A percentile compares a stretch with the other conserved stretches of the same genome.
phyloP scores from a whole-genome alignment of 1,140 invertebrate genomes.

The Pseudoatta argentina region DNA sequence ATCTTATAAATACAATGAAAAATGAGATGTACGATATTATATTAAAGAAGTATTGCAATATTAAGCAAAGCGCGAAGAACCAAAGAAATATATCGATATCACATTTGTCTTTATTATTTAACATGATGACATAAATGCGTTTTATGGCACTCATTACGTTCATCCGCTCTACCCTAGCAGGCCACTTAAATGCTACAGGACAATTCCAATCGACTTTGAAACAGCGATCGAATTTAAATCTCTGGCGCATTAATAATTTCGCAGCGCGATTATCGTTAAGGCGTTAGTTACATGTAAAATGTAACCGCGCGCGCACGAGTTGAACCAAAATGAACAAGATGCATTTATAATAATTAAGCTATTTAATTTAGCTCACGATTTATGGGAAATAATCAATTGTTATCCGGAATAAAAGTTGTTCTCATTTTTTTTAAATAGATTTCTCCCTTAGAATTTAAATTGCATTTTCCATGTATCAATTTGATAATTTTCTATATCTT shows the following conservation, averaged over 20 bases:
- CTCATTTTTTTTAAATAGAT: not conserved
- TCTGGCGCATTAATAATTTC: slow-evolving; percentile 47
- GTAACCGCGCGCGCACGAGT: not conserved
- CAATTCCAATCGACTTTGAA: slow-evolving; percentile 52
- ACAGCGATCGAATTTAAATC: slow-evolving; percentile 41
- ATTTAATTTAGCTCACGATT: not conserved
- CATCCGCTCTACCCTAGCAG: slow-evolving; percentile 41
- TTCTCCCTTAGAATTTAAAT: not conserved
- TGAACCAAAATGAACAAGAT: not conserved
- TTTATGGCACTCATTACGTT: slow-evolving; percentile 45
- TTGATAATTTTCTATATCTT: too few relatives aligned
- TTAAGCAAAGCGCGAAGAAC: not conserved
- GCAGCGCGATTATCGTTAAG: slow-evolving; percentile 26
- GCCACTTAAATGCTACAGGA: slow-evolving; percentile 40
- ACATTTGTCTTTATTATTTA: slow-evolving; percentile 47
- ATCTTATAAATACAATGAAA: not conserved
- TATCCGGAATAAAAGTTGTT: slow-evolving; percentile 11
- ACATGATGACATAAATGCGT: slow-evolving; percentile 50
- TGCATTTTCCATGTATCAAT: not conserved
- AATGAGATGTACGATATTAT: not conserved
- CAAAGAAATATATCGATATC: slow-evolving; percentile 37
- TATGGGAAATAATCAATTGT: slow-evolving; percentile 14
- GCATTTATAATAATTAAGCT: slow-evolving; percentile 15
- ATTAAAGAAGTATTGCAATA: not conserved
- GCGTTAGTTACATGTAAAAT: slow-evolving; percentile 34